Conservation (phyloP, 53 echinoderm and acorn worm genomes). For the Luidia sarsii region DNA sequence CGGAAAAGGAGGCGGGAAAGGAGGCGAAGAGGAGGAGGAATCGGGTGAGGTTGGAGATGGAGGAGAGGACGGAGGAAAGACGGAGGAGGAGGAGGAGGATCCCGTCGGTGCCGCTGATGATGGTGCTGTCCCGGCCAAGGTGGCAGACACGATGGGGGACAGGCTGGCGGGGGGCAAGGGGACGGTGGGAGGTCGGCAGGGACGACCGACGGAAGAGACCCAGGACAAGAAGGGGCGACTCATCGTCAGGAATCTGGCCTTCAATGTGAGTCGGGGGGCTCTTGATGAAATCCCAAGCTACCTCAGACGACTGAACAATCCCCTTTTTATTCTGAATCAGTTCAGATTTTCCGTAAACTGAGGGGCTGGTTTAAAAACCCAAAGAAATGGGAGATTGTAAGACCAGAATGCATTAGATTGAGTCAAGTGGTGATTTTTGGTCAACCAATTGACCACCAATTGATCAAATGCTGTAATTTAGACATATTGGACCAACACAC, state of each 20-base stretch:
- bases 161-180: not conserved
- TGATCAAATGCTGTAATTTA: no score
- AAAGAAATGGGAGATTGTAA: no score
- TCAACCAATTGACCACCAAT: no score
- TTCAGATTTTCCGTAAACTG: no score
- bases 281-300: no score
- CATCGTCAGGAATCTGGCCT: constrained; percentile 78
- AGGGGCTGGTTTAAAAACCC: no score
- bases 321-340: no score
- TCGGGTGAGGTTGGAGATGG: not conserved
- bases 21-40: not conserved
- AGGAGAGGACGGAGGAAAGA: not conserved
- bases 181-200: not conserved
- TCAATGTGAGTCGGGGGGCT: constrained; percentile 82
- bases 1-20: not conserved
- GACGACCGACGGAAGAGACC: not conserved
- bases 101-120: not conserved
- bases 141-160: not conserved
- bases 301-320: no score
- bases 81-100: not conserved
- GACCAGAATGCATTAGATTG: no score
- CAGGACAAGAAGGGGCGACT: constrained; percentile 56
- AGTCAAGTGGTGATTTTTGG: no score
- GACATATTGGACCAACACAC: no score
- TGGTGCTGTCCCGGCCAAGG: not conserved